A percentile compares a stretch with the other conserved stretches of the same genome.
These are phyloP conservation scores for Leistus spinibarbis DNA, from an alignment of 2,888 invertebrate genomes.

Conservation along the genomic window DNA sequence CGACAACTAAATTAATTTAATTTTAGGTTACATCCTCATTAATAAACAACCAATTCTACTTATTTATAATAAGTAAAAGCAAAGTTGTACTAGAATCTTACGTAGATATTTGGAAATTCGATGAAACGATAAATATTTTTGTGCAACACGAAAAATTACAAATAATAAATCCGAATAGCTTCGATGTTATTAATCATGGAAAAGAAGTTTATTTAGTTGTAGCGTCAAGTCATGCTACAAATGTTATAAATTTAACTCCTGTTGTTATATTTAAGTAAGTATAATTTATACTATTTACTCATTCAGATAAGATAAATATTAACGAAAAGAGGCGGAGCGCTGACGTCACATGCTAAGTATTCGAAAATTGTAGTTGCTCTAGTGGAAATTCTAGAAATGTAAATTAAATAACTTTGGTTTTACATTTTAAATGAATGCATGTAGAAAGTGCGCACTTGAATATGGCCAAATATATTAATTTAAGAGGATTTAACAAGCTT, in stretches of 20 bases:
- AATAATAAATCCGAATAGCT: constrained; percentile 48
- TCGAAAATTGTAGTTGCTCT: too few species aligned
- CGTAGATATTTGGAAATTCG: constrained; percentile 49
- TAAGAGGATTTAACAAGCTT: too few species aligned
- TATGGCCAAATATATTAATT: too few species aligned
- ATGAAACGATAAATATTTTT: constrained; percentile 45
- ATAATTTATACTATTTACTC: too few species aligned
- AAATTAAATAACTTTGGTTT: too few species aligned
- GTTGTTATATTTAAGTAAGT: neutral
- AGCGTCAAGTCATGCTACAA: neutral
- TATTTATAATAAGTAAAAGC: constrained; percentile 44
- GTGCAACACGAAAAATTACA: constrained; percentile 48
- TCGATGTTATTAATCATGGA: constrained; percentile 46
- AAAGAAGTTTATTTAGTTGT: constrained; percentile 21
- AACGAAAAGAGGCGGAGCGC: too few species aligned
- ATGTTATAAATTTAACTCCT: neutral
- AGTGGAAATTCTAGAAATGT: too few species aligned
- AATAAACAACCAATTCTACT: constrained; percentile 43
- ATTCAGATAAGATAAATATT: too few species aligned
- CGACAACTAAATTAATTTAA: constrained; percentile 11
- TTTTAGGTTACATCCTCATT: constrained; percentile 46
- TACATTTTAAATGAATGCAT: too few species aligned
- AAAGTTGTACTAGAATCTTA: constrained; percentile 42
- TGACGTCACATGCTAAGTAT: too few species aligned
- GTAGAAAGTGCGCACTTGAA: too few species aligned